Conservation (phyloP, 1,140 invertebrate genomes). For the Amphibalanus amphitrite region DNA sequence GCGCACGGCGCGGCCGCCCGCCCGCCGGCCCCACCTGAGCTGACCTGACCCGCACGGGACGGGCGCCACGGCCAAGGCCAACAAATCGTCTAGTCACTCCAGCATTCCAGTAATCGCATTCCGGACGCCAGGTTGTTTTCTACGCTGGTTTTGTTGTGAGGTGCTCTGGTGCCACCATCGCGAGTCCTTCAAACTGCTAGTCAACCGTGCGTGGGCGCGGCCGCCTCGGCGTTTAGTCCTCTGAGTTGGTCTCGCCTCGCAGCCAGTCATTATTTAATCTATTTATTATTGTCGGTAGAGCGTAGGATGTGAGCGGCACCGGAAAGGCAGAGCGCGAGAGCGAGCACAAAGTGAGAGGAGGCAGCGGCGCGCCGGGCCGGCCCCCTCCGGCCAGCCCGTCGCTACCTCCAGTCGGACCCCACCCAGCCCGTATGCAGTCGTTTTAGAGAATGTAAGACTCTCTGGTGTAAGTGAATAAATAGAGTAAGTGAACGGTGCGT, state of each 20-base stretch:
- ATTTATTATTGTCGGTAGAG: constrained; percentile 2
- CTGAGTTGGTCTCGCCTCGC: background rate
- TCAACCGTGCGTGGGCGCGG: background rate
- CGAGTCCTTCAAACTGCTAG: background rate
- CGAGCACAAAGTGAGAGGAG: background rate
- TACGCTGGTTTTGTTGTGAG: background rate
- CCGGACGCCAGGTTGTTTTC: background rate
- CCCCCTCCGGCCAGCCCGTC: too few relatives aligned
- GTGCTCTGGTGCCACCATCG: background rate
- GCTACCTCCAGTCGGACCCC: background rate
- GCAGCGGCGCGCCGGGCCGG: too few relatives aligned
- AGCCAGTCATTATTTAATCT: background rate
- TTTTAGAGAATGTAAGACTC: constrained; percentile 1
- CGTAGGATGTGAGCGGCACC: background rate
- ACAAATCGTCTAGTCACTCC: background rate
- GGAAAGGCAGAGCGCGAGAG: background rate
- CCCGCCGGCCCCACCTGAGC: background rate
- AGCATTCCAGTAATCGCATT: background rate
- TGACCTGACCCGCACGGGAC: background rate
- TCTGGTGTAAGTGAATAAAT: constrained; percentile 2
- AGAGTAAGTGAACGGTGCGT: background rate
- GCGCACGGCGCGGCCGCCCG: background rate
- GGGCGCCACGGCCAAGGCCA: background rate
- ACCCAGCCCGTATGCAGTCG: background rate
- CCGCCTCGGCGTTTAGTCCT: background rate